Percentiles rank a stretch among this genome's conserved stretches.
These are phyloP conservation scores for Brenthis hecate DNA, from an alignment of 2,888 invertebrate species.

Conservation along the genomic window DNA sequence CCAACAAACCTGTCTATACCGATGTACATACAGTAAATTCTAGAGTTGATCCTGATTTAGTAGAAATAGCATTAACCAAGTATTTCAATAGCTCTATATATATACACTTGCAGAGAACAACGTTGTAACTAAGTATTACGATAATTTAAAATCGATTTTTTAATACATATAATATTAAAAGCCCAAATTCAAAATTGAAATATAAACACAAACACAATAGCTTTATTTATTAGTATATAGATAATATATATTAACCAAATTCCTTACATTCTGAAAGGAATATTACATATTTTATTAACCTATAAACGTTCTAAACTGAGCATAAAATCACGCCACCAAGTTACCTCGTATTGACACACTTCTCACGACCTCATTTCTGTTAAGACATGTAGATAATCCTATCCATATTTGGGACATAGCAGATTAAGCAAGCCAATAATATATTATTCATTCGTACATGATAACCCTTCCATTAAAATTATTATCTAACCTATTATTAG, in stretches of 20 bases:
- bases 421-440: conserved; percentile 6
- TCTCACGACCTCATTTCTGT: conserved; percentile 29
- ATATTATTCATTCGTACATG: background rate
- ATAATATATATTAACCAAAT: background rate
- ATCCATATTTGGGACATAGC: conserved; percentile 24
- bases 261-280: conserved; percentile 2
- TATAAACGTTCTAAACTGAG: conserved; percentile 20
- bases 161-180: too few species aligned
- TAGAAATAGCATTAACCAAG: too few species aligned
- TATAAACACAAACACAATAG: background rate
- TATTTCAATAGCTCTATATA: too few species aligned
- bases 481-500: background rate
- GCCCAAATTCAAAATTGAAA: too few species aligned
- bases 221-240: background rate
- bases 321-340: conserved; percentile 26
- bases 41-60: too few species aligned
- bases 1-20: too few species aligned
- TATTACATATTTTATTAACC: conserved; percentile 27
- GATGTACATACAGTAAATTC: too few species aligned
- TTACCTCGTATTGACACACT: conserved; percentile 32
- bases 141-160: too few species aligned
- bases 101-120: too few species aligned
- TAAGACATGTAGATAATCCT: conserved; percentile 18
- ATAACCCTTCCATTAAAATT: background rate
- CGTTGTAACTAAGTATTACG: too few species aligned